Evolutionary conservation across 2,888 invertebrate genomes (phyloP).

Genomic region (Diarsia dahlii): DNA sequence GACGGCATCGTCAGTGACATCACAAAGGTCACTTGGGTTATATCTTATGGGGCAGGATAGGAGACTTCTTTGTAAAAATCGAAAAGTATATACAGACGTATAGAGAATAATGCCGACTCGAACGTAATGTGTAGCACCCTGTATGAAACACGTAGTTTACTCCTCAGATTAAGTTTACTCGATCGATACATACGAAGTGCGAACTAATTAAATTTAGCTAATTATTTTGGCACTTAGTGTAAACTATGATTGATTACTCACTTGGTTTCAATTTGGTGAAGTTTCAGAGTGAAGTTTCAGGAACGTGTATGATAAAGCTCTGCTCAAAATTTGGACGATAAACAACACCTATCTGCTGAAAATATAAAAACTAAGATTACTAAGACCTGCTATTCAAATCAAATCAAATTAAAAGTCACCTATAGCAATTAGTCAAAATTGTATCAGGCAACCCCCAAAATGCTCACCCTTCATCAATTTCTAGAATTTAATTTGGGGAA

Average conservation of each 20-base stretch:
- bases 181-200: slow-evolving; percentile 18
- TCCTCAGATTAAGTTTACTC: slow-evolving; percentile 30
- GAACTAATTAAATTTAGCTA: slow-evolving; percentile 40
- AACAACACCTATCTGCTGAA: background rate
- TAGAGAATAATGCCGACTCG: background rate
- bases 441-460: background rate
- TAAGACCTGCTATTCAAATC: background rate
- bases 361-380: background rate
- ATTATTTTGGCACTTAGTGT: slow-evolving; percentile 45
- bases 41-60: background rate
- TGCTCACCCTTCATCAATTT: background rate
- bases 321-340: background rate
- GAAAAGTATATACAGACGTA: no score
- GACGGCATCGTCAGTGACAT: no score
- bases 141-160: slow-evolving; percentile 25
- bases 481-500: background rate
- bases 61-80: no score
- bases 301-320: background rate
- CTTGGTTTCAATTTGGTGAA: slow-evolving; percentile 19
- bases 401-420: no score
- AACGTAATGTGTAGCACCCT: background rate
- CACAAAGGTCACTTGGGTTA: background rate
- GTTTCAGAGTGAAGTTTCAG: slow-evolving; percentile 14
- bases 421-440: background rate
- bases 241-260: slow-evolving; percentile 40